These are phyloP conservation scores for Silurus glanis DNA, from an alignment of 2,113 vertebrate genomes.

Conservation along the genomic window DNA sequence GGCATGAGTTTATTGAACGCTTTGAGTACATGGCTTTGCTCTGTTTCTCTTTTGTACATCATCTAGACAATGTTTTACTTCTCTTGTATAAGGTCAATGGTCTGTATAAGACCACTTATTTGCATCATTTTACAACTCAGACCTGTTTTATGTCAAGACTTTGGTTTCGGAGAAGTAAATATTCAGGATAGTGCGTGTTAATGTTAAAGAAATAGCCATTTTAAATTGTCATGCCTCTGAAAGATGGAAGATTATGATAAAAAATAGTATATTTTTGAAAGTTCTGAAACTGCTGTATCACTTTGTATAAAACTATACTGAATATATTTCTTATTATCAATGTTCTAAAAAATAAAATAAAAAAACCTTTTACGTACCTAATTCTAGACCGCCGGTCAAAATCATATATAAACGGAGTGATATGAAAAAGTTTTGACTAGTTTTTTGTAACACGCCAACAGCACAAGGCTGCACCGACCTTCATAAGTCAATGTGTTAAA, in stretches of 20 bases:
- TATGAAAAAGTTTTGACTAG: no score
- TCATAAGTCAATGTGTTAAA: no score
- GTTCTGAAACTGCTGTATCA: not conserved
- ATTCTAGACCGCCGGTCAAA: no score
- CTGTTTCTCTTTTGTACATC: constrained; percentile 46
- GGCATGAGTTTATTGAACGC: constrained; percentile 44
- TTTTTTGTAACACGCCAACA: no score
- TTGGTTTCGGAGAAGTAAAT: not conserved
- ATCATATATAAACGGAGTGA: no score
- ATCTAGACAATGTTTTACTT: constrained; percentile 48
- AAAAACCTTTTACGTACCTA: no score
- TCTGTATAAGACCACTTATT: constrained; percentile 43
- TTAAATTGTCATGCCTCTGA: not conserved
- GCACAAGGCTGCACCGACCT: no score
- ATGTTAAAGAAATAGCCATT: not conserved
- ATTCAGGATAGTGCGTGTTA: not conserved
- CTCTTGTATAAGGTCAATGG: constrained; percentile 40
- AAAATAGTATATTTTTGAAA: not conserved
- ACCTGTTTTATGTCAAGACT: constrained; percentile 24
- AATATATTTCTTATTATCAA: not conserved
- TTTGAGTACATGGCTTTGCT: constrained; percentile 34
- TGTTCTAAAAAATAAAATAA: no score
- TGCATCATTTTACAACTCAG: constrained; percentile 41
- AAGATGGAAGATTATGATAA: not conserved
- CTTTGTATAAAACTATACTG: not conserved